A percentile compares a stretch with the other conserved stretches of the same genome.
Evolutionary conservation across 2,113 vertebrate species (phyloP).

Genomic region (Chaetura pelagica): DNA sequence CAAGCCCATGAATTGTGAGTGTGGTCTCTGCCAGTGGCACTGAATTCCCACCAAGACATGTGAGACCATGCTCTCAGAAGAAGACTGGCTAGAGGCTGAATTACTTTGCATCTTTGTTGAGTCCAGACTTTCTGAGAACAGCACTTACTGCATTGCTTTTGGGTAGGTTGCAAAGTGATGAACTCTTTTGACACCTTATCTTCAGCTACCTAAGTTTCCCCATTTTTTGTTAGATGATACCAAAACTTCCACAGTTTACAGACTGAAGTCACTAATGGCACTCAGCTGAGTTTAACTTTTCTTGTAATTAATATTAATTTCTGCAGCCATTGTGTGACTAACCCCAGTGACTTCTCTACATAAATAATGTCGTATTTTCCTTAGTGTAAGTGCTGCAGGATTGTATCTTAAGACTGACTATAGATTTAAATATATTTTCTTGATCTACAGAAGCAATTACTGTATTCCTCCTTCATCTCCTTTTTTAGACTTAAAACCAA

Average conservation of each 20-base stretch:
- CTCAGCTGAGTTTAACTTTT: not conserved
- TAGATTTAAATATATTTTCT: not conserved
- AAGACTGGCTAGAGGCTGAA: not conserved
- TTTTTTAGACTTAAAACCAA: not conserved
- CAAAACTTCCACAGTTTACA: not conserved
- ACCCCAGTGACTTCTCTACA: not conserved
- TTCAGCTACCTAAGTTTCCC: not conserved
- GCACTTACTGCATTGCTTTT: not conserved
- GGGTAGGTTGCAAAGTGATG: not conserved
- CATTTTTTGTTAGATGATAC: not conserved
- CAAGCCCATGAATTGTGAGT: not conserved
- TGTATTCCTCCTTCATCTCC: not conserved
- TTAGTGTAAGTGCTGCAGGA: not conserved
- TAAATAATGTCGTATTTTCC: not conserved
- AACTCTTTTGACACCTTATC: not conserved
- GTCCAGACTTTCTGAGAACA: not conserved
- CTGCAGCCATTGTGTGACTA: not conserved
- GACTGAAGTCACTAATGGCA: not conserved
- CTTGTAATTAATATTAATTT: not conserved
- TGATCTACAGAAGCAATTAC: not conserved
- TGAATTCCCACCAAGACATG: not conserved
- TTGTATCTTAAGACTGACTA: not conserved
- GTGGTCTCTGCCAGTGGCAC: accelerated
- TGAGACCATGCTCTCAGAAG: not conserved
- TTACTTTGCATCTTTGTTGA: not conserved